A percentile compares a stretch with the other conserved stretches of the same genome.
Evolutionary conservation across 35 echinoderm and acorn worm genomes (phyloP).

Genomic region (Apostichopus californicus): DNA sequence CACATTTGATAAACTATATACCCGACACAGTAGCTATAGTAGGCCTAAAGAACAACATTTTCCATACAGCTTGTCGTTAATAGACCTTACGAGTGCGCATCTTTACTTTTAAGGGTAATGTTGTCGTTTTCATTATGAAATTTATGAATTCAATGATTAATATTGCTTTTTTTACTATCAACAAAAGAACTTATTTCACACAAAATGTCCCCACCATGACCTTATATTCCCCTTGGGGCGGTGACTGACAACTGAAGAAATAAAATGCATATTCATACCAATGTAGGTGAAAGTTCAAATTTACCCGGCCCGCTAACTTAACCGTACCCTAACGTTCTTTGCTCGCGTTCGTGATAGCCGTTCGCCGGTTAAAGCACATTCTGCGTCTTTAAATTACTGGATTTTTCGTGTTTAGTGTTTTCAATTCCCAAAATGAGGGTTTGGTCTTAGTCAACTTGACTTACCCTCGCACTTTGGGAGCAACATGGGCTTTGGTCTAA

Average conservation of each 20-base stretch:
- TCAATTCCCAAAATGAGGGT: conserved; percentile 41
- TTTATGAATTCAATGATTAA: too few species aligned
- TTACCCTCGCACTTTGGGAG: conserved; percentile 26
- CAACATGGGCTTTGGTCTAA: conserved; percentile 6
- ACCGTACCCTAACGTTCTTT: conserved; percentile 25
- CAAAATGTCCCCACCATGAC: too few species aligned
- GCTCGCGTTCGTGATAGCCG: not conserved
- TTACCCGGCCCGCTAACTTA: not conserved
- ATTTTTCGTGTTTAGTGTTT: not conserved
- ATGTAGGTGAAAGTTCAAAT: conserved; percentile 18
- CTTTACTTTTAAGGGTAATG: too few species aligned
- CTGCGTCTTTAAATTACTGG: not conserved
- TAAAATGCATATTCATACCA: not conserved
- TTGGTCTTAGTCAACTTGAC: conserved; percentile 20
- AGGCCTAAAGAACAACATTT: too few species aligned
- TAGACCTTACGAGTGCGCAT: too few species aligned
- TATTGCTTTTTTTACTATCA: too few species aligned
- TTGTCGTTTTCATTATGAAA: too few species aligned
- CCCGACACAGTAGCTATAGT: too few species aligned
- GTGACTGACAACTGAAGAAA: not conserved
- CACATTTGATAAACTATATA: too few species aligned
- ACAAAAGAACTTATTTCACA: too few species aligned
- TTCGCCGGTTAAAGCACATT: not conserved
- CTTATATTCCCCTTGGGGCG: too few species aligned
- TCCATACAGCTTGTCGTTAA: too few species aligned